Base-by-base conservation (phyloP, 2,113 vertebrate genomes). In the Hypocryptadius cinnamomeus region DNA sequence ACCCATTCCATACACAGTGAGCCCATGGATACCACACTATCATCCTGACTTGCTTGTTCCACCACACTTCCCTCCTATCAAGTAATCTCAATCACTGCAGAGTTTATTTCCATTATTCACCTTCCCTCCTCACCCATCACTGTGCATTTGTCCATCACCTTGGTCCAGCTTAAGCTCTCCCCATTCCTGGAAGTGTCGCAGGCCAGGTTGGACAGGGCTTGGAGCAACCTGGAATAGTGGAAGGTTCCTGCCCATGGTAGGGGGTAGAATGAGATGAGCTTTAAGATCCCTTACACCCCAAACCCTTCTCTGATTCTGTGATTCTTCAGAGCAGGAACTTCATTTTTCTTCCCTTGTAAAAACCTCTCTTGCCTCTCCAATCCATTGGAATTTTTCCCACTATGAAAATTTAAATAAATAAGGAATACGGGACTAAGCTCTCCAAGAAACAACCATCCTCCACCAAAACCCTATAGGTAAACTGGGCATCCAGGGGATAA, bases 141-240 rank as follows among this genome's bases (percentile, higher is more conserved):
- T 21, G 42, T 1, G 1, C 7, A 30, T 48, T 24, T 54, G n/a
- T 44, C 22, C 15, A n/a, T 30, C 16, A 76, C 24, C 47, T 37
- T 35, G 39, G 18, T 50, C 47, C 12, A 24, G 15, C 15, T 37
- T 68, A 13, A 77, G 53, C 44, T 71, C 19, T 81, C 13, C 37
- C 44, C 2, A 1, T 12, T 4, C 60, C 51, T 80, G 51, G 10
- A 8, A 66, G 60, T 66, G 23, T 20, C 19, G 1, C 3, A 24
- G 51, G 18, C 33, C 68, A 51, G 51, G 37, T 0, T 51, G 60
- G 33, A 42, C 0, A 0, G 9, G n/a, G 30, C 47, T 63, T 70
- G 65, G 47, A 63, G 24, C 15, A 44, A 8, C 10, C 37, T 44
- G 33, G 33, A 27, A 7, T 7, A 17, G 37, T 45, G 45, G 37